Base-by-base conservation (phyloP, 1,140 invertebrate genomes). In the Trichonephila clavata region DNA sequence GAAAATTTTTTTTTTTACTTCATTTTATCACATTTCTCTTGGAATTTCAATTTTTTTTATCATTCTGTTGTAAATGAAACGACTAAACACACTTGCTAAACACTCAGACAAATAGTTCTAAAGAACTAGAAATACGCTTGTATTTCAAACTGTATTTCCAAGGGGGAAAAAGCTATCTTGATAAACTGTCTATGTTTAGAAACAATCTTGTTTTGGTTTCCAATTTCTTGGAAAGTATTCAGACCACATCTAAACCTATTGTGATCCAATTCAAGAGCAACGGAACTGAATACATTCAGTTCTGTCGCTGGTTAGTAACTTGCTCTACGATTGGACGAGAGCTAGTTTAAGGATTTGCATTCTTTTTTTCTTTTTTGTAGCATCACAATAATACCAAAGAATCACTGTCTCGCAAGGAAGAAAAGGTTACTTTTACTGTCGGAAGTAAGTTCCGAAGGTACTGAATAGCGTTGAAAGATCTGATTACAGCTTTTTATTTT, bases 401-500 rank as follows among this genome's bases (percentile, higher is more conserved):
- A 39, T 77, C 71, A 39, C 32, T 77, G 71, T 77, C 27, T 27
- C 71, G 71, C 7, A 77, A 77, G 71, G 27, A 77, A 77, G 71
- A 77, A 77, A 77, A 77, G 27, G 32, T 77, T 77, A 27, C 71
- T 77, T 77, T 77, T 39, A 77, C 71, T 77, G 71, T 77, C 71
- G 71, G 32, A 77, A 77, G 71, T 32, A 77, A 77, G 71, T 77
- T 77, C 4, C 71, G 32, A 77, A 39, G 27, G 32, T 32, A 77
- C 27, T 68, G 65, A 68, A 68, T 68, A 18, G 24, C 18, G 27
- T 77, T 77, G 71, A 39, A 20, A 7, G n/a, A 77, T 39, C 71
- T 77, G 71, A 77, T 77, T 77, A 77, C 71, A 77, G 32, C 27
- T 77, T 77, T 32, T 77, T 77, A 39, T 77, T 77, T 77, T 77